Evolutionary conservation across 2,797 vertebrate genomes (phyloP), one percentile per base, ranked within the genome.

Genomic region (Acipenser transmontanus): DNA sequence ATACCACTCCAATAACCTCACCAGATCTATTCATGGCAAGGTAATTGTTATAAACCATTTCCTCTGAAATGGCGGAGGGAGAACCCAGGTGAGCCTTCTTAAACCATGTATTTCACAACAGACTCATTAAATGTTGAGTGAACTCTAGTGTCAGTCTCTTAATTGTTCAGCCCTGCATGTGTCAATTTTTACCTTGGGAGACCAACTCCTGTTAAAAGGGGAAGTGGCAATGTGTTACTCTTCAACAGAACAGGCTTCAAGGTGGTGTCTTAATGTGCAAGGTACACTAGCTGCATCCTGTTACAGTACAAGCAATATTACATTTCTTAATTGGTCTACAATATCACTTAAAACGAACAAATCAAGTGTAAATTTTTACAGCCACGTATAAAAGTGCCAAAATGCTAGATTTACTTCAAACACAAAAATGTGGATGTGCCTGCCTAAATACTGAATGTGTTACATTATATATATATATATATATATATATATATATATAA

Each of bases 31-130:
- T 2, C 54, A 11, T 4, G 1, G 4, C 54, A 57, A 13, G 12
- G 54, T n/a, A n/a, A 57, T 57, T 57, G 12, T 6, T 12, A 6
- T 57, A 34, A 57, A 57, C 12, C 13, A 3, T 57, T 13, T 11
- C 54, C 54, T 12, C 11, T 57, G 12, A n/a, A 57, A 57, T 11
- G 54, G 8, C 3, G 6, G 54, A 57, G 6, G 12, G 12, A 57
- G 13, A 10, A 57, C 4, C 12, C 3, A 6, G 11, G 54, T 34
- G 20, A 34, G 20, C 20, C 20, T 2, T 9, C 54, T 57, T 57
- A n/a, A 57, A 13, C 54, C 54, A 57, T 57, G 6, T 57, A 57
- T 57, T 57, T 57, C 54, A 57, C 54, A 57, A 57, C 54, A 57
- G 54, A 13, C 54, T 6, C 54, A 56, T 56, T n/a, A 56, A 57